Evolutionary conservation across 2,888 invertebrate genomes (phyloP), one percentile per base, ranked within the genome.

Genomic region (Cerceris rybyensis): DNA sequence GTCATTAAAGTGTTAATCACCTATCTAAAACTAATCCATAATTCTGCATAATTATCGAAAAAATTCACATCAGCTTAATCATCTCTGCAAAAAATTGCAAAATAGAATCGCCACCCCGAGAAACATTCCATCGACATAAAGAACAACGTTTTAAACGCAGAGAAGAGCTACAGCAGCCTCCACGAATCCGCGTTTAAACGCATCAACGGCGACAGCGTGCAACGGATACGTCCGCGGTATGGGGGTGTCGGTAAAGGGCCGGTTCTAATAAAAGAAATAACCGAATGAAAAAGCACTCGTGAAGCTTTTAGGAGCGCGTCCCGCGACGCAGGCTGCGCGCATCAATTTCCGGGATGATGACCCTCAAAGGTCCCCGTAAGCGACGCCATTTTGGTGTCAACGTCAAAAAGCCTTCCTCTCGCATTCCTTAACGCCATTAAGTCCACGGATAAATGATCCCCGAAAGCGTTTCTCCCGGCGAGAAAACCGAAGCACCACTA

Each of bases 361-460:
- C 65, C 76, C 66, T 80, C 81, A 71, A 68, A 75, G 66, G 71
- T 74, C 58, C 68, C 69, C 60, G 66, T 70, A 74, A 54, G 59
- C 46, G 82, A 57, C 72, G 81, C 81, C 80, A 71, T 74, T 88
- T 87, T 79, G 70, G 78, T 85, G 81, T 81, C 84, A 82, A 81
- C 83, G 85, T 80, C 79, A 78, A 84, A 80, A 71, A 61, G 39
- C 67, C 80, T 77, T 76, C 57, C 64, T 59, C 81, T 65, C 69
- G 79, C 78, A 78, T 84, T 86, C 80, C 73, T 43, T 66, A 70
- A 59, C 80, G 70, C 81, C 86, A 83, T 89, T 88, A 87, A 88
- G 79, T 81, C 66, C 70, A 58, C 79, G 86, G 69, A 88, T 88
- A 88, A 88, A 89, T 83, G 86, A 87, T 84, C 82, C 78, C 71